Percentiles rank a stretch among this genome's conserved stretches.
These are phyloP conservation scores for Fragum fragum DNA, from an alignment of 2,888 invertebrate genomes.

Conservation along the genomic window DNA sequence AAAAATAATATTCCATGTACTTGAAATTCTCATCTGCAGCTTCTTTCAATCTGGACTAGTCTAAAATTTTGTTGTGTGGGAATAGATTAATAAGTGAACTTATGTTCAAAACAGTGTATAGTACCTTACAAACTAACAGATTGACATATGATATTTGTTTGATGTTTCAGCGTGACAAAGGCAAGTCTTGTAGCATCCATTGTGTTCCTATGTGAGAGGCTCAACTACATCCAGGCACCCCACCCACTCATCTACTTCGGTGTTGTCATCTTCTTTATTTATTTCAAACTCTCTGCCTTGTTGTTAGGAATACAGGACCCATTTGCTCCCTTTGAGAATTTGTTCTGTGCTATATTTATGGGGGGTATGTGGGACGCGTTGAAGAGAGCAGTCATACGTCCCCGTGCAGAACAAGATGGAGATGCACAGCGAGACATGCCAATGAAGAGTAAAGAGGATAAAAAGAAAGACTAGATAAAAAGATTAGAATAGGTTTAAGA, in stretches of 20 bases:
- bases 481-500: background rate
- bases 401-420: conserved; percentile 76
- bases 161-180: conserved; percentile 94
- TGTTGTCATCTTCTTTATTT: conserved; percentile 98
- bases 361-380: conserved; percentile 99
- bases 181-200: conserved; percentile 97
- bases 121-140: no score
- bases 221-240: conserved; percentile 97
- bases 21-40: no score
- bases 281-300: conserved; percentile 98
- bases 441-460: conserved; percentile 82
- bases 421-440: conserved; percentile 75
- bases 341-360: conserved; percentile 95
- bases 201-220: conserved; percentile 98
- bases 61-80: no score
- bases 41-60: no score
- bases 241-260: conserved; percentile 99
- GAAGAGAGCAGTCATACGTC: conserved; percentile 92
- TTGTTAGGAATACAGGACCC: conserved; percentile 99
- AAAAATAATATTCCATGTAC: no score
- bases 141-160: conserved; percentile 72
- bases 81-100: no score
- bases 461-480: conserved; percentile 80
- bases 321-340: conserved; percentile 99
- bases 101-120: no score